phyloP scores from a whole-genome alignment of 2,797 vertebrate species.

The Hybognathus amarus region DNA sequence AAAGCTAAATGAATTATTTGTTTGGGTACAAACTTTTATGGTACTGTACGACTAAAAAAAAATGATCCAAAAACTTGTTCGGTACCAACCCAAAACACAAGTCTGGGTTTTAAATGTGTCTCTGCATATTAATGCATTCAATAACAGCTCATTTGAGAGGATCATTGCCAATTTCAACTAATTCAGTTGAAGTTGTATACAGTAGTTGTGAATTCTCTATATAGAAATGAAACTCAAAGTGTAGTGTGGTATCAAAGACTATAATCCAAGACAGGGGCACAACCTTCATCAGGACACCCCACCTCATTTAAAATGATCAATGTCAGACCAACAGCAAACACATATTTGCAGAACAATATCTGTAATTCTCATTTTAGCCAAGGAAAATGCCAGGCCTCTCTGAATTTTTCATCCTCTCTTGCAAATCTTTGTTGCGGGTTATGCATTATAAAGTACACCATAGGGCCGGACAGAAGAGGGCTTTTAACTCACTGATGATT shows the following conservation, averaged over 20 bases:
- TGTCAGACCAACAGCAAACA: constrained; percentile 53
- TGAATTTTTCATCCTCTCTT: constrained; percentile 73
- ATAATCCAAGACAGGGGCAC: background rate
- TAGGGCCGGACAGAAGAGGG: constrained; percentile 52
- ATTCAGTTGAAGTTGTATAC: background rate
- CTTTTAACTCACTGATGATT: constrained; percentile 44
- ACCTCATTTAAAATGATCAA: constrained; percentile 48
- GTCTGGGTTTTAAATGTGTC: background rate
- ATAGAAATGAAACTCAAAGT: background rate
- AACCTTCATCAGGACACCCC: constrained; percentile 37
- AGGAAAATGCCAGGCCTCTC: constrained; percentile 57
- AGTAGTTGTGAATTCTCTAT: constrained; percentile 1
- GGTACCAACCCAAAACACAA: background rate
- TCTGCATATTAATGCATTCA: background rate
- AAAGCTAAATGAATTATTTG: background rate
- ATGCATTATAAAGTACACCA: constrained; percentile 70
- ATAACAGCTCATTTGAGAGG: background rate
- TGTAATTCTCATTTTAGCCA: constrained; percentile 61
- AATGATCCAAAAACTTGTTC: background rate
- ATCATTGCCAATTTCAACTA: background rate
- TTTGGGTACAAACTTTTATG: background rate
- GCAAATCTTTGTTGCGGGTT: constrained; percentile 61
- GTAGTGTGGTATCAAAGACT: background rate
- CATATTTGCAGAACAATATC: no score
- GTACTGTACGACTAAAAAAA: background rate